Conservation (phyloP, 2,113 vertebrate species). For the Pygoscelis antarcticus region DNA sequence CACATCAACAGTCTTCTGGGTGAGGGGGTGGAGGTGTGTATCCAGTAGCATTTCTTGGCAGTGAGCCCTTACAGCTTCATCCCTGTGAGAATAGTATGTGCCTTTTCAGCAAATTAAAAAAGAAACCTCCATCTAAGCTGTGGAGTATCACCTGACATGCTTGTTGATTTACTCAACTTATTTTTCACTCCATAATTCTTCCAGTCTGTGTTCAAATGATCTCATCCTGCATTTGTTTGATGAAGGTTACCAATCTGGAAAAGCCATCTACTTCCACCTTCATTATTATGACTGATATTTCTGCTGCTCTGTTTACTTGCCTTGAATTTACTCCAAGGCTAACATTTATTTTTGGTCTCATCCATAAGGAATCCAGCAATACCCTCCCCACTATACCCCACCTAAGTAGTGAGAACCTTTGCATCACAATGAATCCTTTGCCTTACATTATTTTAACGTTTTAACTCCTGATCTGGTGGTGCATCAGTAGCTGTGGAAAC, state of each 20-base stretch:
- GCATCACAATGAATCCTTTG: background rate
- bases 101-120: slow-evolving; percentile 46
- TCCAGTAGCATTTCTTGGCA: background rate
- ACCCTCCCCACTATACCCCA: background rate
- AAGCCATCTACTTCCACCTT: background rate
- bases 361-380: background rate
- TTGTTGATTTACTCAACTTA: slow-evolving; percentile 33
- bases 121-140: slow-evolving; percentile 7
- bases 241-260: slow-evolving; percentile 44
- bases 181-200: slow-evolving; percentile 40
- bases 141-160: background rate
- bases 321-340: slow-evolving; percentile 41
- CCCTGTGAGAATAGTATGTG: background rate
- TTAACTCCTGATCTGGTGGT: background rate
- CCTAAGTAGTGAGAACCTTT: background rate
- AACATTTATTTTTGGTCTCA: background rate
- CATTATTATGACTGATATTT: slow-evolving; percentile 35
- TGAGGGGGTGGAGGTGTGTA: background rate
- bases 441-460: fast-evolving
- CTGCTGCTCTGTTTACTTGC: background rate
- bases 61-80: background rate
- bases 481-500: background rate
- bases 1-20: background rate
- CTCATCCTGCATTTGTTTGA: slow-evolving; percentile 19
- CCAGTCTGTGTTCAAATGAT: background rate